phyloP scores from a whole-genome alignment of 2,797 vertebrate species.

The Pachyuromys duprasi region DNA sequence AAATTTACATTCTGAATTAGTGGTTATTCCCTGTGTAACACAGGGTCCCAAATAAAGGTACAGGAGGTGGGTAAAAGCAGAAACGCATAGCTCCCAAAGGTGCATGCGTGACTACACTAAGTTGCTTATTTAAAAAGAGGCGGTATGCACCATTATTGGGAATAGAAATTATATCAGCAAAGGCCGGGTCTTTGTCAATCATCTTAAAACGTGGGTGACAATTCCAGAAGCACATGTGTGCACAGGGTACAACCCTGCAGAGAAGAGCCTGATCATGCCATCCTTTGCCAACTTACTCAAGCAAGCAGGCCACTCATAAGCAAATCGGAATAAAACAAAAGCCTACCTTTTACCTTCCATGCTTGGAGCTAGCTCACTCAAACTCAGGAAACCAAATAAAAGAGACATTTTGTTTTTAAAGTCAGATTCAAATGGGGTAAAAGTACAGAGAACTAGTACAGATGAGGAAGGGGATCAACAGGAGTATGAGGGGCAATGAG shows the following conservation, averaged over 20 bases:
- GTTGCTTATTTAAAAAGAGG: background rate
- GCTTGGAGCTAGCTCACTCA: background rate
- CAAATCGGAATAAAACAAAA: background rate
- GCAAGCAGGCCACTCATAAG: background rate
- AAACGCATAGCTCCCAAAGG: background rate
- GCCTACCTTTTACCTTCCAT: background rate
- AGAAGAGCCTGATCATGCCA: background rate
- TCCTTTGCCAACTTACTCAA: background rate
- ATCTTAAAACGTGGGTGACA: background rate
- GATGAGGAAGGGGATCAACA: background rate
- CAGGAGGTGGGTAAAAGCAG: background rate
- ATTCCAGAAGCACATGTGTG: background rate
- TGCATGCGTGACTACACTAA: background rate
- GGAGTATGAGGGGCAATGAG: background rate
- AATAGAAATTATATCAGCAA: conserved; percentile 27
- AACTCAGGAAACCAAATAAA: background rate
- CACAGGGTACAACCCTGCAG: background rate
- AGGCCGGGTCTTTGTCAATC: conserved; percentile 51
- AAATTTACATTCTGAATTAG: background rate
- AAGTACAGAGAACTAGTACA: background rate
- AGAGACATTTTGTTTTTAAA: background rate
- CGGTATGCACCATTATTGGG: background rate
- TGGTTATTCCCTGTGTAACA: conserved; percentile 38
- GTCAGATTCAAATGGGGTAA: too few species aligned
- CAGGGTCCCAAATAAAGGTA: background rate